Conservation (phyloP, 2,888 invertebrate genomes). For the Meandrusa payeni region DNA sequence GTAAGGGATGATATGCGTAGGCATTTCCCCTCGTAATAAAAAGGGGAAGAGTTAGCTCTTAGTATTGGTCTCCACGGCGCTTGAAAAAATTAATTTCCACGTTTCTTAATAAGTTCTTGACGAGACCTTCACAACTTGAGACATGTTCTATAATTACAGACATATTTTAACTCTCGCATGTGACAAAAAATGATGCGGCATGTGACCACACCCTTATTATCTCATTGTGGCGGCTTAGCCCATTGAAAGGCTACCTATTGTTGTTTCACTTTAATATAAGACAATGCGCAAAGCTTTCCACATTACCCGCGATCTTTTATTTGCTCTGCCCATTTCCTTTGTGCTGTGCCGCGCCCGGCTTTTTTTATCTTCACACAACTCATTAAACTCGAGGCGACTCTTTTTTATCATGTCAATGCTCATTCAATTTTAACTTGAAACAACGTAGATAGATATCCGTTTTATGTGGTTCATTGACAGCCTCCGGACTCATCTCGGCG, state of each 20-base stretch:
- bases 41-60: too few relatives aligned
- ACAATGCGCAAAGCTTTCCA: conserved; percentile 74
- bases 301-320: conserved; percentile 65
- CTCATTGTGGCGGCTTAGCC: conserved; percentile 75
- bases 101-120: too few relatives aligned
- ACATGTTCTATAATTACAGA: too few relatives aligned
- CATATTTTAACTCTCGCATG: too few relatives aligned
- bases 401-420: conserved; percentile 38
- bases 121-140: too few relatives aligned
- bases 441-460: conserved; percentile 21
- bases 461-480: conserved; percentile 15
- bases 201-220: conserved; percentile 44
- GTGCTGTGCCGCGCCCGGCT: conserved; percentile 61
- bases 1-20: too few relatives aligned
- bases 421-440: conserved; percentile 35
- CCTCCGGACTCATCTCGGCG: neutral
- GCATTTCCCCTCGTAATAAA: too few relatives aligned
- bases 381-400: conserved; percentile 60
- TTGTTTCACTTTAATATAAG: conserved; percentile 78
- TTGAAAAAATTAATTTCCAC: too few relatives aligned
- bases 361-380: conserved; percentile 66
- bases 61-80: too few relatives aligned
- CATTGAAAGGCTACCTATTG: conserved; percentile 80
- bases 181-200: too few relatives aligned
- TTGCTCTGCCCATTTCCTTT: conserved; percentile 57